Evolutionary conservation across 2,888 invertebrate species (phyloP).

Genomic region (Drosophila rubida): DNA sequence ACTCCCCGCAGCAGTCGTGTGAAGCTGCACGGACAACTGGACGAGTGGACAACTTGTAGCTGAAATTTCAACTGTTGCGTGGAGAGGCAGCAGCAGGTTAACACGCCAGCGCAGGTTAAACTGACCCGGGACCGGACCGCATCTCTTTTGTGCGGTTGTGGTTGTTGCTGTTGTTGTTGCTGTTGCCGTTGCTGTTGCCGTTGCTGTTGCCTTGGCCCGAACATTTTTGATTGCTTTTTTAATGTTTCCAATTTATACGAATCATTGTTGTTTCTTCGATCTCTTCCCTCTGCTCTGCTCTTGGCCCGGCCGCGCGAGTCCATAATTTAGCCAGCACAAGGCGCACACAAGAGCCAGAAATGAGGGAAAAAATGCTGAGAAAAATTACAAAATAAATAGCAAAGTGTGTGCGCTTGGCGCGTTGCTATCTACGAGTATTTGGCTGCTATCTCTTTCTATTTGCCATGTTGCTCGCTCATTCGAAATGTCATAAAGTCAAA

Average conservation of each 20-base stretch:
- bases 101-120: constrained; percentile 78
- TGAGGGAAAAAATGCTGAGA: constrained; percentile 53
- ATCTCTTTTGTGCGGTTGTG: constrained; percentile 48
- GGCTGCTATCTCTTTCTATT: constrained; percentile 26
- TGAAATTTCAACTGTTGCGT: constrained; percentile 49
- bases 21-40: constrained; percentile 67
- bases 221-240: constrained; percentile 79
- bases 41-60: constrained; percentile 33
- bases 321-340: constrained; percentile 74
- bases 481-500: constrained; percentile 79
- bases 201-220: constrained; percentile 67
- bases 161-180: constrained; percentile 29
- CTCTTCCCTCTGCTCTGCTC: too few relatives aligned
- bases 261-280: constrained; percentile 74
- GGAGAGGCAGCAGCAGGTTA: constrained; percentile 69
- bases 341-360: constrained; percentile 18
- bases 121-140: constrained; percentile 67
- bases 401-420: constrained; percentile 21
- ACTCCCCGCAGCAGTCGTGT: constrained; percentile 51
- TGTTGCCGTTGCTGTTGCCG: constrained; percentile 26
- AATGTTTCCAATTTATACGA: constrained; percentile 81
- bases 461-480: constrained; percentile 26
- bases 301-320: constrained; percentile 58
- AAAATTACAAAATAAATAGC: constrained; percentile 79
- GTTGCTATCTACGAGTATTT: too few relatives aligned